phyloP scores from a whole-genome alignment of 1,140 invertebrate species.

The Phocides pigmalion region DNA sequence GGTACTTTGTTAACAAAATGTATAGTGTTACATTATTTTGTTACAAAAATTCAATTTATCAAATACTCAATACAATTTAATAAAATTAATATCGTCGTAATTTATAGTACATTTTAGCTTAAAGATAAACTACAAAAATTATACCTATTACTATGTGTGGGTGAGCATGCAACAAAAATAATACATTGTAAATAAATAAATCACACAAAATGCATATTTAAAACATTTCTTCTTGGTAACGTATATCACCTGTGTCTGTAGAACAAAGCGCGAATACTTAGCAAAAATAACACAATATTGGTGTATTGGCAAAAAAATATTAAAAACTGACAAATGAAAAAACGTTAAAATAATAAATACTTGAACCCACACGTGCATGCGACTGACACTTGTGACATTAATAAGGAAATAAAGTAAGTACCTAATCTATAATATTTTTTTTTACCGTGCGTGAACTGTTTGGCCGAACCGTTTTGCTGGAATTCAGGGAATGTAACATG shows the following conservation, averaged over 20 bases:
- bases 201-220: neutral
- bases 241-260: neutral
- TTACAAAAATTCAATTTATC: too few species aligned
- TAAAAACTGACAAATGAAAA: slow-evolving; percentile 34
- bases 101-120: too few species aligned
- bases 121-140: neutral
- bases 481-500: slow-evolving; percentile 94
- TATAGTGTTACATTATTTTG: too few species aligned
- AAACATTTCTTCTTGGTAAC: neutral
- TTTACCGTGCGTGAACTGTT: slow-evolving; percentile 94
- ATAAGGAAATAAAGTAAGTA: slow-evolving; percentile 80
- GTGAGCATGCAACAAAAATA: slow-evolving; percentile 32
- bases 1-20: too few species aligned
- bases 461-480: slow-evolving; percentile 93
- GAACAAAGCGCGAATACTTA: slow-evolving; percentile 1
- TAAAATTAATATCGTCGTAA: too few species aligned
- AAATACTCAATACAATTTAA: too few species aligned
- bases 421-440: slow-evolving; percentile 86
- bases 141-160: slow-evolving; percentile 15
- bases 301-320: slow-evolving; percentile 16
- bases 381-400: slow-evolving; percentile 79
- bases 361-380: slow-evolving; percentile 80
- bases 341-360: slow-evolving; percentile 53
- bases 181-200: slow-evolving; percentile 12
- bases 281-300: slow-evolving; percentile 1